phyloP scores from a whole-genome alignment of 2,113 vertebrate genomes.

The human (Homo sapiens) region DNA sequence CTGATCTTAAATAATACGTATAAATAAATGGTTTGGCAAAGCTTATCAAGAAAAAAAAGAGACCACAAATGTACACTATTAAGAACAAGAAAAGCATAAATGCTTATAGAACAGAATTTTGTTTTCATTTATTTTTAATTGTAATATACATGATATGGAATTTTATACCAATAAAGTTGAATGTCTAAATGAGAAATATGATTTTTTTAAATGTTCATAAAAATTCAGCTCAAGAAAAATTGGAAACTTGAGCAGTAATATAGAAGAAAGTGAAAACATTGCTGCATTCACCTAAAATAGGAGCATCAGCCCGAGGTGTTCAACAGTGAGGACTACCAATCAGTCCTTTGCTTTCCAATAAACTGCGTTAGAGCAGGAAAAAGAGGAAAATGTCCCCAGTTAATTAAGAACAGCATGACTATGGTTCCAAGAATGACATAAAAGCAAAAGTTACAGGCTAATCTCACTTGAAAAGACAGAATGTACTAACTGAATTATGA shows the following conservation, averaged over 20 bases:
- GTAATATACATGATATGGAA: background rate
- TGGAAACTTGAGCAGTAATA: background rate
- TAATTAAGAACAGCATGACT: background rate
- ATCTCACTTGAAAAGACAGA: background rate
- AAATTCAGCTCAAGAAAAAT: background rate
- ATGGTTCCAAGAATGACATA: background rate
- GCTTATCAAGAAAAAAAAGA: background rate
- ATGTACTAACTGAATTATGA: background rate
- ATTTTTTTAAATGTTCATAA: background rate
- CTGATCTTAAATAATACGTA: background rate
- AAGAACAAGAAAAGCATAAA: background rate
- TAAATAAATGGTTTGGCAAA: background rate
- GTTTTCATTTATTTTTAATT: background rate
- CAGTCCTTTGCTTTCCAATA: background rate
- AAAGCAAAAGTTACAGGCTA: background rate
- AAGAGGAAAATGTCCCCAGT: background rate
- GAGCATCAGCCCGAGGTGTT: background rate
- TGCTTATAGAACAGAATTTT: background rate
- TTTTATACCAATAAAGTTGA: background rate
- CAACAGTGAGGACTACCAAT: background rate
- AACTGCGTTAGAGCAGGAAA: background rate
- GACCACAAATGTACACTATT: background rate
- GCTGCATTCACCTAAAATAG: background rate
- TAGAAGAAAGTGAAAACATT: background rate
- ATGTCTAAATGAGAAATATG: background rate